Evolutionary conservation across 2,113 vertebrate genomes (phyloP).

Genomic region (Phalacrocorax carbo): DNA sequence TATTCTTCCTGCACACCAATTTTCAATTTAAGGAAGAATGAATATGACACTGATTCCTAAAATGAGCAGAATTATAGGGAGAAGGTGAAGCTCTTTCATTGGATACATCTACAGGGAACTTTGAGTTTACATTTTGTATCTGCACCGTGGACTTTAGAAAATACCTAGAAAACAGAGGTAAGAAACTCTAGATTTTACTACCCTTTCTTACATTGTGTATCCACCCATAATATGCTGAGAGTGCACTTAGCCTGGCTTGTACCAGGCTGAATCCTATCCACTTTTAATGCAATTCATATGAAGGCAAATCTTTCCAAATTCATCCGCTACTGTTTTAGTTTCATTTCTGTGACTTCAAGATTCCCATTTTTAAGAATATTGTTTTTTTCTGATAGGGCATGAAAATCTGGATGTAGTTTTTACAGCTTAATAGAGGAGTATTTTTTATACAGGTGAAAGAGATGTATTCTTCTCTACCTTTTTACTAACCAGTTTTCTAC

Average conservation of each 20-base stretch:
- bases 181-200: background rate
- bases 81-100: background rate
- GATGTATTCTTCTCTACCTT: background rate
- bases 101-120: background rate
- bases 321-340: background rate
- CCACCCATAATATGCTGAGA: background rate
- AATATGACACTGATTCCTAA: background rate
- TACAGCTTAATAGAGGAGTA: background rate
- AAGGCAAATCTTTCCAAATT: background rate
- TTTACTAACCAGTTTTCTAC: background rate
- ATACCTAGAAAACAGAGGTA: background rate
- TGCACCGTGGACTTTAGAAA: background rate
- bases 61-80: background rate
- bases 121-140: background rate
- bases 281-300: background rate
- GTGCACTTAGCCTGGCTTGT: background rate
- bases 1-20: background rate
- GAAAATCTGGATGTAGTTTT: background rate
- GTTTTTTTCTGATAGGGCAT: background rate
- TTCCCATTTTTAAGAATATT: background rate
- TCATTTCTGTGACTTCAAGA: background rate
- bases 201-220: background rate
- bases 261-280: background rate
- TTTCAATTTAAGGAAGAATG: background rate
- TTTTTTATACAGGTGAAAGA: background rate